Percentiles rank a stretch among this genome's conserved stretches.
phyloP scores from a whole-genome alignment of 2,113 vertebrate species.

The Periophthalmodon schlosseri region DNA sequence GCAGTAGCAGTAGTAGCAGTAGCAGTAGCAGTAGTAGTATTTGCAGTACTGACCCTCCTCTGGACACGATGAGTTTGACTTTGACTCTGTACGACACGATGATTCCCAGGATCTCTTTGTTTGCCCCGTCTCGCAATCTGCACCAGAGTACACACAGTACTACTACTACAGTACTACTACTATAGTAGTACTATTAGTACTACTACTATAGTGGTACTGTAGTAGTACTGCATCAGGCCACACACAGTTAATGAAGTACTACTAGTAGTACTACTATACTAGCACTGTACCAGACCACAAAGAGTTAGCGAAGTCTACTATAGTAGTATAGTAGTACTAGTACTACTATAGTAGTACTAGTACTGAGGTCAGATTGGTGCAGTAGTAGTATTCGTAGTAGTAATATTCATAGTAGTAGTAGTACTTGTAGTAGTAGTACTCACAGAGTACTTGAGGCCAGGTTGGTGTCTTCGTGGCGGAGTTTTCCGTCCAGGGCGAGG shows the following conservation, averaged over 20 bases:
- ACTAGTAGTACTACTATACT: no score
- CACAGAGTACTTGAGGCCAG: conserved; percentile 88
- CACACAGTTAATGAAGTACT: no score
- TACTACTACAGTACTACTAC: not conserved
- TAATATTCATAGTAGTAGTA: not conserved
- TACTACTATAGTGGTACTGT: not conserved
- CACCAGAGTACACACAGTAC: not conserved
- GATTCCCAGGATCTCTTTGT: conserved; percentile 83
- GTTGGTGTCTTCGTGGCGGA: conserved; percentile 89
- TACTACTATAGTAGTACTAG: not conserved
- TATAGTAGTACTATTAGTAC: not conserved
- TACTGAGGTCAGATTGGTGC: no score
- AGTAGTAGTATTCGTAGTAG: not conserved
- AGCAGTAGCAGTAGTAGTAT: not conserved
- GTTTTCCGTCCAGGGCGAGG: conserved; percentile 84
- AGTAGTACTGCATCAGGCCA: not conserved
- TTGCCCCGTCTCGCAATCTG: conserved; percentile 82
- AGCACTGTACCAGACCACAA: no score
- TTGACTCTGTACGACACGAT: conserved; percentile 84
- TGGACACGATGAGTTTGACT: conserved; percentile 82
- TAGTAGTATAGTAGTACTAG: no score
- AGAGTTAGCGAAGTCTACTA: no score
- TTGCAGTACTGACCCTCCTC: conserved; percentile 74
- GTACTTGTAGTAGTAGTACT: not conserved
- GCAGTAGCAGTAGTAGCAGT: no score